Base-by-base conservation (phyloP, 92 coral and sea anemone species). In the Epizoanthus stellaris region DNA sequence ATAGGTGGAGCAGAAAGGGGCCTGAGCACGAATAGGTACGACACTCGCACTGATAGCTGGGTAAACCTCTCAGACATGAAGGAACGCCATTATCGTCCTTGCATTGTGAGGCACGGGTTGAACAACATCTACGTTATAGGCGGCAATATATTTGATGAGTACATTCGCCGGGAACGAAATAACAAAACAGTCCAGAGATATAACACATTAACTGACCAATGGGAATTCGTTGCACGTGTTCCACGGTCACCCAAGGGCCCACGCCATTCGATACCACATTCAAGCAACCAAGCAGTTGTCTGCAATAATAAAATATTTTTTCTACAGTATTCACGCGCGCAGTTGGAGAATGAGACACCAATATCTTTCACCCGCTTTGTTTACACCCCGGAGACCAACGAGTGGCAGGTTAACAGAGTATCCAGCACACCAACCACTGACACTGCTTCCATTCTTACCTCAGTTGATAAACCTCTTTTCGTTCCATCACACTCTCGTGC, bases 381-480 rank as follows among this genome's bases (percentile, higher is more conserved):
- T 64, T 64, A 64, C 69, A 64, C 69, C 15, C 69, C 38, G 34
- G 38, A 21, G n/a, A 64, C 69, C 23, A 64, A 64, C 39, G 69
- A 64, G 13, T 64, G 69, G 69, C 69, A 64, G 4, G 1, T 23
- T 1, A 20, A 8, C n/a, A 20, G 69, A 10, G 4, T 39, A 8
- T 13, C 38, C 4, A 23, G 39, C 69, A 64, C 15, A 23, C 69
- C 69, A 3, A 21, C 38, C 34, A 25, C 69, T 64, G 69, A 64
- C 4, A 20, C n/a, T 11, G 39, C 23, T 6, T 64, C 69, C 23
- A 23, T 13, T 8, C 3, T 64, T 21, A 21, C 3, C 36, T 64
- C 69, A 8, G 13, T 13, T 10, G 69, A 64, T 8, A 21, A 64
- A 21, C 69, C 14, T 25, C 10, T 64, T 20, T 64, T 23, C 69